Percentiles rank a stretch among this genome's conserved stretches.
These are phyloP conservation scores for Aleiodes sp. DNA, from an alignment of 1,140 invertebrate genomes.

Conservation along the genomic window DNA sequence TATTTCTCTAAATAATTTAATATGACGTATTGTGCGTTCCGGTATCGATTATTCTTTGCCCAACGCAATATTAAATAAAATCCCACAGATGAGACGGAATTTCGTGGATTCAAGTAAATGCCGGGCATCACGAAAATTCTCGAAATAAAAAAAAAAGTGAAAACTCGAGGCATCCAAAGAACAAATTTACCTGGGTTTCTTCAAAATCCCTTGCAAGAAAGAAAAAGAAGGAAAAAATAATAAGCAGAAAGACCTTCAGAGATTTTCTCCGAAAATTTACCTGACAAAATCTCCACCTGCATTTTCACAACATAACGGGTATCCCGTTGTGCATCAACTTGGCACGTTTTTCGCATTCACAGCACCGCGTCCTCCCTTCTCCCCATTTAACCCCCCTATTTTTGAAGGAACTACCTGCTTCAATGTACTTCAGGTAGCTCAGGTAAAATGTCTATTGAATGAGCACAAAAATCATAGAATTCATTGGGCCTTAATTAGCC, in stretches of 20 bases:
- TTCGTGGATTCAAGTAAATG: not conserved
- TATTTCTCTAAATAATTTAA: slow-evolving; percentile 1
- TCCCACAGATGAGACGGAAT: not conserved
- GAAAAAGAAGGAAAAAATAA: slow-evolving; percentile 1
- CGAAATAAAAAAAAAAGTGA: not conserved
- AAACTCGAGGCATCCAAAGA: not conserved
- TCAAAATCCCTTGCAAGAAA: too few relatives aligned
- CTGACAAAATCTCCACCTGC: slow-evolving; percentile 6
- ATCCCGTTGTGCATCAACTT: not conserved
- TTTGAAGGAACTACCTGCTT: slow-evolving; percentile 1
- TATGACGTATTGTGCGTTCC: not conserved
- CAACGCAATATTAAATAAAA: not conserved
- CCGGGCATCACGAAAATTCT: not conserved
- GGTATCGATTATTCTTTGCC: not conserved
- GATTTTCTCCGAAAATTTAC: not conserved
- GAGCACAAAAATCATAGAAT: not conserved
- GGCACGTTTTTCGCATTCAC: slow-evolving; percentile 9
- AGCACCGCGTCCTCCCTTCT: not conserved
- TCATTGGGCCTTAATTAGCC: not conserved
- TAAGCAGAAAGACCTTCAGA: not conserved
- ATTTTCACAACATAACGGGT: not conserved
- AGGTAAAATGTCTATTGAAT: slow-evolving; percentile 14
- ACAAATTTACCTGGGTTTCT: not conserved
- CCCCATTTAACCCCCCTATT: not conserved
- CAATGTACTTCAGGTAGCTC: not conserved